These are phyloP conservation scores for Tor tambroides DNA, from an alignment of 2,113 vertebrate species.

Conservation along the genomic window DNA sequence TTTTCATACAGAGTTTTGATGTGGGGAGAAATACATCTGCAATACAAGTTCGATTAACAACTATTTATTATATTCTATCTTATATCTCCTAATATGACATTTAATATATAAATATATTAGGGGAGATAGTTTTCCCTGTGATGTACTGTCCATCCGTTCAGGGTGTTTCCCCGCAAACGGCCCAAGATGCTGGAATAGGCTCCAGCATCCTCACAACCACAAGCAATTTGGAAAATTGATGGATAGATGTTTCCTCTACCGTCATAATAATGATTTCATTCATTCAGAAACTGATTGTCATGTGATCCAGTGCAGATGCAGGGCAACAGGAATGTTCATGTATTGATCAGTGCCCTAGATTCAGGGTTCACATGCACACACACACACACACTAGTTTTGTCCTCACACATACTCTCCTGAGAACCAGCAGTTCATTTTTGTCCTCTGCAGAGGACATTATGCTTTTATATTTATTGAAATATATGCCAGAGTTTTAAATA, in stretches of 20 bases:
- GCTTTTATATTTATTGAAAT: background rate
- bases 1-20: background rate
- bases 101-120: background rate
- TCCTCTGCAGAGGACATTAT: background rate
- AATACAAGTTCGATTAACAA: background rate
- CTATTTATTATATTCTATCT: background rate
- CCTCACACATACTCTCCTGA: background rate
- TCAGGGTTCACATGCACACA: slow-evolving; percentile 7
- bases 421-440: background rate
- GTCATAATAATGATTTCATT: slow-evolving; percentile 12
- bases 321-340: slow-evolving; percentile 11
- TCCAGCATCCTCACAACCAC: background rate
- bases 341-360: slow-evolving; percentile 51
- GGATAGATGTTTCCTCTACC: background rate
- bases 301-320: background rate
- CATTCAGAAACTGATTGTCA: slow-evolving; percentile 11
- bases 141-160: background rate
- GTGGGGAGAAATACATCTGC: background rate
- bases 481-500: background rate
- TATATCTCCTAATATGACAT: background rate
- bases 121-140: background rate
- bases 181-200: background rate
- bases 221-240: background rate
- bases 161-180: background rate
- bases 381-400: background rate